Evolutionary conservation across 2,113 vertebrate species (phyloP).

Genomic region (Nibea albiflora): DNA sequence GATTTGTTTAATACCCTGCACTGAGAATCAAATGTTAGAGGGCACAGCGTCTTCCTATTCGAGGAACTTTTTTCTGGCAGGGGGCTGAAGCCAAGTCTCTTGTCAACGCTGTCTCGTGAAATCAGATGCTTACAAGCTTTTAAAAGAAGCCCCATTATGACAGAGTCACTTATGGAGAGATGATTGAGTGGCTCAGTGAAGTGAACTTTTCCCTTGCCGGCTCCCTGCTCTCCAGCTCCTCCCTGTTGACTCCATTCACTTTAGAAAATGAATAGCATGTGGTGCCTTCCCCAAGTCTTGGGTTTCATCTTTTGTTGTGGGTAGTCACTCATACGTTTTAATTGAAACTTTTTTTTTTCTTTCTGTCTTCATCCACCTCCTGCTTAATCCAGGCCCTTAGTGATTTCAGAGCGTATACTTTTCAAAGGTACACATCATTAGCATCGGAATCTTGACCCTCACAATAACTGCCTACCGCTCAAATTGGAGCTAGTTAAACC

Average conservation of each 20-base stretch:
- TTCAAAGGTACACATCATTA: slow-evolving; percentile 78
- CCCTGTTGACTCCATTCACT: slow-evolving; percentile 66
- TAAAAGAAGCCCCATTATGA: slow-evolving; percentile 75
- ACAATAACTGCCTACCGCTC: slow-evolving; percentile 56
- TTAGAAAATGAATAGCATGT: slow-evolving; percentile 79
- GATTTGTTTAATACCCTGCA: neutral
- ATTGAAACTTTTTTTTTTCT: slow-evolving; percentile 67
- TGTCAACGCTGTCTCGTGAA: slow-evolving; percentile 68
- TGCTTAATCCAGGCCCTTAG: slow-evolving; percentile 52
- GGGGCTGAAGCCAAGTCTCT: slow-evolving; percentile 42
- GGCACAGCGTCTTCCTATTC: slow-evolving; percentile 1
- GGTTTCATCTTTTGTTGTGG: slow-evolving; percentile 80
- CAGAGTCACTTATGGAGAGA: slow-evolving; percentile 75
- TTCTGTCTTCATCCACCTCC: slow-evolving; percentile 42
- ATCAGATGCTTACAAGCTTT: slow-evolving; percentile 77
- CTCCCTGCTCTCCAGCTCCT: slow-evolving; percentile 60
- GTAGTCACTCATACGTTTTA: slow-evolving; percentile 74
- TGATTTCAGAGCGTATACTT: slow-evolving; percentile 70
- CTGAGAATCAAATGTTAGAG: neutral
- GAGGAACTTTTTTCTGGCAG: neutral
- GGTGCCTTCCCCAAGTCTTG: slow-evolving; percentile 70
- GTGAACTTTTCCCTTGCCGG: slow-evolving; percentile 70
- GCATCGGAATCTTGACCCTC: slow-evolving; percentile 64
- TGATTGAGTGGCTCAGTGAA: slow-evolving; percentile 72
- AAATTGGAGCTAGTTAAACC: slow-evolving; percentile 53